These are phyloP conservation scores for Agapornis roseicollis DNA, from an alignment of 2,113 vertebrate species.

Conservation along the genomic window DNA sequence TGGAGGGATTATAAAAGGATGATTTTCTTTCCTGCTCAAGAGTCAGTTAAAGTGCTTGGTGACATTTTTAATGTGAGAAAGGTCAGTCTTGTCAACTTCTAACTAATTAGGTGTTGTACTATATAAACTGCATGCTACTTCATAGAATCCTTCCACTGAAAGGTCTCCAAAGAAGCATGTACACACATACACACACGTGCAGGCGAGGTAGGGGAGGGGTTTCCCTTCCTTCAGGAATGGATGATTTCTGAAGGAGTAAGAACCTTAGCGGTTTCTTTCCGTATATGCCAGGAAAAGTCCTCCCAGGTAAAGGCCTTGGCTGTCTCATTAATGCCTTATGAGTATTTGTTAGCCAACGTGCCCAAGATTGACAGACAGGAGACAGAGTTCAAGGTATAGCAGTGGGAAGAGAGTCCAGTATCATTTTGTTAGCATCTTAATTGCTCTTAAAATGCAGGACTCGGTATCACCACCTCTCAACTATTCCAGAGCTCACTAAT, in stretches of 20 bases:
- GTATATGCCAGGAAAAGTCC: neutral
- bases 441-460: neutral
- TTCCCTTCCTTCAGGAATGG: neutral
- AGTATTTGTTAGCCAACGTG: neutral
- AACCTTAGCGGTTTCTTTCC: neutral
- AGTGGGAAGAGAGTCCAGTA: neutral
- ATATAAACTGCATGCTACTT: neutral
- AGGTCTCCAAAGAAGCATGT: neutral
- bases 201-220: neutral
- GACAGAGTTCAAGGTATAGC: neutral
- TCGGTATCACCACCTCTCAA: neutral
- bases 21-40: neutral
- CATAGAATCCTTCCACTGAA: neutral
- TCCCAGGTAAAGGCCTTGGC: neutral
- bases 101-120: constrained; percentile 40
- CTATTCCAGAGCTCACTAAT: neutral
- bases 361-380: neutral
- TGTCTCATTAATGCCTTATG: neutral
- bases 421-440: neutral
- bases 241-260: neutral
- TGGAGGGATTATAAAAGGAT: neutral
- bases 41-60: neutral
- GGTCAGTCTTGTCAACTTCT: constrained; percentile 1
- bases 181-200: neutral
- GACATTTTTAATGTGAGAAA: constrained; percentile 18